Evolutionary conservation across 2,113 vertebrate species (phyloP), one percentile per base, ranked within the genome.

Genomic region (Amblyopsis rosae): DNA sequence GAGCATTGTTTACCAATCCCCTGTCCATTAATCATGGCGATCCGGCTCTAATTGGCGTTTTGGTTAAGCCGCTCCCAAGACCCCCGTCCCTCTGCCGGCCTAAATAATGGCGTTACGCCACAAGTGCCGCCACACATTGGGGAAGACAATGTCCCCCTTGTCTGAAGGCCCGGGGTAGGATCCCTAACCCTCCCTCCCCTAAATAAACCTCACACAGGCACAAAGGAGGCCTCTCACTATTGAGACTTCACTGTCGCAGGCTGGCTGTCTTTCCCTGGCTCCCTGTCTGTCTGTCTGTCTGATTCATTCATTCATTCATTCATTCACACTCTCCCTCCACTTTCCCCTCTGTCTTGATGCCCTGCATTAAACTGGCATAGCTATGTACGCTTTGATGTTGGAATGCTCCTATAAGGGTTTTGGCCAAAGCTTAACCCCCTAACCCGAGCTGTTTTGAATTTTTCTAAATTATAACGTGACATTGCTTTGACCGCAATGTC

Each of bases 41-140:
- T 88, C 87, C 82, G 82, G 86, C 84, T 91, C 90, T 92, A 92
- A 91, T 91, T 91, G 90, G 87, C 84, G 80, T 91, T 92, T 92
- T 85, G 83, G 87, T 91, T 91, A 91, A 91, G 90, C 91, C 82
- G 88, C 80, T 88, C 88, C 88, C 76, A 80, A 88, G 86, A 89
- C 89, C 84, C 81, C 81, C 75, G 62, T 87, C 88, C 84, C 85
- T 88, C 85, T 86, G 74, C 79, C 88, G 90, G 88, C 90, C 91
- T 90, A 86, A 90, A 90, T 90, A 90, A 89, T 89, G 87, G 85
- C 88, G 79, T 88, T 83, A 90, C 83, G 86, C 88, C 85, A 88
- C 89, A 89, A 90, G 88, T 89, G 82, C 87, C 80, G 87, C 88
- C 85, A 79, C 87, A 88, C 90, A 90, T 88, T 82, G 85, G 78